Conservation (phyloP, 2,113 vertebrate genomes). For the Balaeniceps rex region DNA sequence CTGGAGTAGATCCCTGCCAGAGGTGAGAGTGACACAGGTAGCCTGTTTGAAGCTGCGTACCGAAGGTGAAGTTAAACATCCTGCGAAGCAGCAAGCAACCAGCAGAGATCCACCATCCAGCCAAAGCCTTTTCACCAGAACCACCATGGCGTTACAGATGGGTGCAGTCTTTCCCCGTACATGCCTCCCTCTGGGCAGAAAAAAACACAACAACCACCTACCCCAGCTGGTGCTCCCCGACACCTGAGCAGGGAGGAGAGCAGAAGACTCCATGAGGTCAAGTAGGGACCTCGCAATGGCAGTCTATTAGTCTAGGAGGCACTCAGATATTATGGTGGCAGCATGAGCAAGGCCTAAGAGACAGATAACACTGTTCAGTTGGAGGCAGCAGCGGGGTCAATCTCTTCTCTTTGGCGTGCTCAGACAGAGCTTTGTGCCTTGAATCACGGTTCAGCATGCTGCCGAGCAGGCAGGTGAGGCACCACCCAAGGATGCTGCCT, state of each 20-base stretch:
- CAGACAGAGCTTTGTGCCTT: background rate
- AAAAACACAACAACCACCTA: background rate
- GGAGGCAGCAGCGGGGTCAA: background rate
- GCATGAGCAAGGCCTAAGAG: slow-evolving; percentile 40
- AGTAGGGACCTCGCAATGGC: slow-evolving; percentile 31
- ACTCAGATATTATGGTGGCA: slow-evolving; percentile 3
- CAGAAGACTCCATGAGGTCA: slow-evolving; percentile 61
- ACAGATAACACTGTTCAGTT: slow-evolving; percentile 16
- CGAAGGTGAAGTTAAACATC: background rate
- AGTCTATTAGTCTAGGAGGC: background rate
- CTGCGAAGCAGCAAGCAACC: background rate
- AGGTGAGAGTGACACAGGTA: background rate
- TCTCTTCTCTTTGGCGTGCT: background rate
- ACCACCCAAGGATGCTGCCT: background rate
- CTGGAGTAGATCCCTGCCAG: background rate
- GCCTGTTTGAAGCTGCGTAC: background rate
- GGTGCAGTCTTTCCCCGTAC: background rate
- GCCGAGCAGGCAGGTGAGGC: background rate
- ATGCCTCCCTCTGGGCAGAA: background rate
- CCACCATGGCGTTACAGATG: background rate
- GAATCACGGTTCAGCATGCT: rapidly evolving
- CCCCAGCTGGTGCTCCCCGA: slow-evolving; percentile 40
- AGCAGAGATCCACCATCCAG: background rate
- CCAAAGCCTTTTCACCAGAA: background rate
- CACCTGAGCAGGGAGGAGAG: slow-evolving; percentile 52